These are phyloP conservation scores for Drosophila multiciliata DNA, from an alignment of 2,888 invertebrate species.

Conservation along the genomic window DNA sequence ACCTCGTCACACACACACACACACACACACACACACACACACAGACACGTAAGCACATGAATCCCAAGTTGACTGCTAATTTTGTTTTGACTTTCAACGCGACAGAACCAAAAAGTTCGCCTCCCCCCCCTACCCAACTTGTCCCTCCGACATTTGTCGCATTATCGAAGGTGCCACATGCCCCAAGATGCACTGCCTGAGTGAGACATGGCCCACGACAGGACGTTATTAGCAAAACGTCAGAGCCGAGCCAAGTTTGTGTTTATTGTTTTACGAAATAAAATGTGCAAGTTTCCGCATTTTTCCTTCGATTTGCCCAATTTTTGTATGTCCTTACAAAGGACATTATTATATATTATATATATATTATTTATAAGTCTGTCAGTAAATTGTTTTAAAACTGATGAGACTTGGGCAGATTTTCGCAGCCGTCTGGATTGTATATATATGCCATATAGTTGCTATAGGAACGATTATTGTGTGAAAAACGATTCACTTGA, in stretches of 20 bases:
- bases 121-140: not conserved
- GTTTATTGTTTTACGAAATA: not conserved
- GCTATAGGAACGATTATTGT: not conserved
- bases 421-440: too few relatives aligned
- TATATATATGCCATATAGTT: not conserved
- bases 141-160: constrained; percentile 8
- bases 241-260: constrained; percentile 7
- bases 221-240: constrained; percentile 36
- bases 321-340: not conserved
- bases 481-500: too few relatives aligned
- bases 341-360: not conserved
- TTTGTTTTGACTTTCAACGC: constrained; percentile 20
- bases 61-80: constrained; percentile 26
- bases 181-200: constrained; percentile 20
- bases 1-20: too few relatives aligned
- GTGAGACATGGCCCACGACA: constrained; percentile 29
- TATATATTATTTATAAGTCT: not conserved
- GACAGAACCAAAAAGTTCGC: constrained; percentile 15
- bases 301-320: not conserved
- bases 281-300: not conserved
- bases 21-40: not conserved
- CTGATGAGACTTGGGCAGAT: not conserved
- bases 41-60: not conserved
- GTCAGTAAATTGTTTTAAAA: too few relatives aligned
- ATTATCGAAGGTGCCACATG: constrained; percentile 32